phyloP scores from a whole-genome alignment of 2,113 vertebrate genomes.

The Centropus bengalensis region DNA sequence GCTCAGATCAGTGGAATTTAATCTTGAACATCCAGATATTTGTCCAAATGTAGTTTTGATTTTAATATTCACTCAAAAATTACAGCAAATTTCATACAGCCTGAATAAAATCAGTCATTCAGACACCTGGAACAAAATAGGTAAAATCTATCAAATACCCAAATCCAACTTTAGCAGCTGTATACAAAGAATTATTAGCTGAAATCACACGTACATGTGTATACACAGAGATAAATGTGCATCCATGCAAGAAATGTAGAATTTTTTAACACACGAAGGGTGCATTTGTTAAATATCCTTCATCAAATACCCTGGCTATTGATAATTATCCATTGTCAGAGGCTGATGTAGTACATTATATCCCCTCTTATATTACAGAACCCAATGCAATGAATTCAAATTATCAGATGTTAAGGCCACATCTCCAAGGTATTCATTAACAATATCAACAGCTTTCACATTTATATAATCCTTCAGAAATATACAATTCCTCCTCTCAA shows the following conservation, averaged over 20 bases:
- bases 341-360: not conserved
- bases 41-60: not conserved
- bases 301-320: not conserved
- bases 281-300: not conserved
- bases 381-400: not conserved
- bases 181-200: not conserved
- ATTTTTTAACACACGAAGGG: not conserved
- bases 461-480: slow-evolving; percentile 8
- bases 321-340: slow-evolving; percentile 1
- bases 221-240: not conserved
- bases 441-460: not conserved
- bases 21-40: not conserved
- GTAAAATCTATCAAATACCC: not conserved
- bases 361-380: not conserved
- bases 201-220: not conserved
- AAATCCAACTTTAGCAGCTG: not conserved
- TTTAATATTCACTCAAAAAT: not conserved
- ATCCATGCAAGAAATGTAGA: not conserved
- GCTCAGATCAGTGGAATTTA: not conserved
- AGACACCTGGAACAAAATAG: not conserved
- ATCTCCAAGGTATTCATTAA: slow-evolving; percentile 44
- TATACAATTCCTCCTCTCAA: not conserved
- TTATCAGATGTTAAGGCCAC: not conserved
- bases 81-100: not conserved
- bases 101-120: not conserved